Percentiles rank a stretch among this genome's conserved stretches.
Evolutionary conservation across 2,113 vertebrate genomes (phyloP).

Genomic region (Carettochelys insculpta): DNA sequence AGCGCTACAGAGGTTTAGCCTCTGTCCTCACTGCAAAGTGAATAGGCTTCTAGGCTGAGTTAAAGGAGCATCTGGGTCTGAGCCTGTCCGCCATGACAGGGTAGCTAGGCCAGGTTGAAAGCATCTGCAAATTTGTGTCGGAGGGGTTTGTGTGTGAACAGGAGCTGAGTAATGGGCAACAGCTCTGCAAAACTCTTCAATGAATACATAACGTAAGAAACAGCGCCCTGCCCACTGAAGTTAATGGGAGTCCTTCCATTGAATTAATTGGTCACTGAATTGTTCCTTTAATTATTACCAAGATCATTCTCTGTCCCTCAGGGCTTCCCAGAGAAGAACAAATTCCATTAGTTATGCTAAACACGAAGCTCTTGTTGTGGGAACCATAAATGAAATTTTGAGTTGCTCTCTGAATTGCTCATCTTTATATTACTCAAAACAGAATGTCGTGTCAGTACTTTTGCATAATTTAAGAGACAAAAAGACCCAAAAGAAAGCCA

Average conservation of each 20-base stretch:
- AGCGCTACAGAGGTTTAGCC: neutral
- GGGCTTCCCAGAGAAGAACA: neutral
- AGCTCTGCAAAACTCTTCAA: neutral
- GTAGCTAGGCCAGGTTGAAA: neutral
- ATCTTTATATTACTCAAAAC: neutral
- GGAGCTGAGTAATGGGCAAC: neutral
- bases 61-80: neutral
- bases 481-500: conserved; percentile 2
- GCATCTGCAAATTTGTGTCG: neutral
- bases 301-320: neutral
- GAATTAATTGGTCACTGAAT: neutral
- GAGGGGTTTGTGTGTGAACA: neutral
- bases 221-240: neutral
- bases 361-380: neutral
- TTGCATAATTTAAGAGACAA: neutral
- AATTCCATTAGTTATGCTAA: neutral
- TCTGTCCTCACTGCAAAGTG: neutral
- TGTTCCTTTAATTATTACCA: neutral
- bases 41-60: neutral
- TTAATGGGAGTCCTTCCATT: neutral
- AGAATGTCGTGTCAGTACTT: neutral
- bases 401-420: neutral
- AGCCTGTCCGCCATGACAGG: neutral
- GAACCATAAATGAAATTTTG: neutral
- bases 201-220: accelerated